Evolutionary conservation across 1,140 invertebrate genomes (phyloP), one percentile per base, ranked within the genome.

Genomic region (Argopecten irradians): DNA sequence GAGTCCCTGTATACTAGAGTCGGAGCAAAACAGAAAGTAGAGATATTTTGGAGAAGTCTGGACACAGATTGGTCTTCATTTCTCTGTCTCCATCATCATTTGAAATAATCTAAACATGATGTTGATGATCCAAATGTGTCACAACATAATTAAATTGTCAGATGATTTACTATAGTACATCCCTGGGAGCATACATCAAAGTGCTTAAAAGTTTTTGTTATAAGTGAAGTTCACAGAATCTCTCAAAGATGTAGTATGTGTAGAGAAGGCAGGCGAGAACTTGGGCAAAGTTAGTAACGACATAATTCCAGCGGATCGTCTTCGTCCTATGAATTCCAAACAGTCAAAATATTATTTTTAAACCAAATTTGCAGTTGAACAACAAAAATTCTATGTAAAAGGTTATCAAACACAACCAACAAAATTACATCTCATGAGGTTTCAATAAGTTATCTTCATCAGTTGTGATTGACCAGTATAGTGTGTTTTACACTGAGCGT

Each of bases 11-110:
- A 98, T 34, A 99, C 95, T 0, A 98, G 96, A 0, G 98, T 98
- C 28, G 98, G 98, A 0, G 97, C 98, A 95, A 98, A 96, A 98
- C 34, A 98, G 95, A 93, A 98, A 99, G 93, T 98, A 98, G 0
- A 98, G 92, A 94, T 97, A 98, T 0, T 86, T 97, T 97, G 0
- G 96, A 96, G 93, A 98, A 97, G 82, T 96, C 96, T 2, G 98
- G 97, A 89, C 97, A 98, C 89, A 94, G 92, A 19, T 32, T 87
- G 34, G 93, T 91, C 16, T 85, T 87, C 14, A 93, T 88, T 2
- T 85, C 55, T 32, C 88, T 84, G 88, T 93, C 87, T n/a, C 84
- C 86, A 55, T 90, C 88, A 88, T 92, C 91, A n/a, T n/a, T n/a
- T n/a, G n/a, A n/a, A n/a, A n/a, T n/a, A n/a, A n/a, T n/a, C n/a